Conservation (phyloP, 1,140 invertebrate genomes). For the Calosoma granatense region DNA sequence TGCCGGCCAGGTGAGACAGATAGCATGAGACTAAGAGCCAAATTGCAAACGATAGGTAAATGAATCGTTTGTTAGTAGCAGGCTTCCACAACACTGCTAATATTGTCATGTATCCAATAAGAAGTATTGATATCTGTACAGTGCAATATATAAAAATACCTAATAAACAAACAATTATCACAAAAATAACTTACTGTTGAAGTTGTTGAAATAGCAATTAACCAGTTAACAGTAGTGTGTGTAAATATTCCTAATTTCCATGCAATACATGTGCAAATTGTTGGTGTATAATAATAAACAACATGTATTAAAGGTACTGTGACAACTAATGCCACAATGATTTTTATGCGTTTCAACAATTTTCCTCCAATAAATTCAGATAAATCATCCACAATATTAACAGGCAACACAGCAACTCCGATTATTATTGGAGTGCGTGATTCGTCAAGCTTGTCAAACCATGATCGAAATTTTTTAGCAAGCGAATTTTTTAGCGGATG, state of each 20-base stretch:
- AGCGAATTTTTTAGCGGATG: constrained; percentile 79
- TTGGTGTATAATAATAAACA: constrained; percentile 39
- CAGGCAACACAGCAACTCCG: constrained; percentile 61
- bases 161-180: neutral
- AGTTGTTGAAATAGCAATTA: constrained; percentile 24
- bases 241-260: constrained; percentile 31
- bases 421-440: constrained; percentile 51
- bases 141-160: too few species aligned
- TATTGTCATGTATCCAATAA: constrained; percentile 39
- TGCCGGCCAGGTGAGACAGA: constrained; percentile 45
- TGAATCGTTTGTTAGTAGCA: constrained; percentile 43
- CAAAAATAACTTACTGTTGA: constrained; percentile 22
- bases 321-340: constrained; percentile 35
- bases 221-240: constrained; percentile 22
- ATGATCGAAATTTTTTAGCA: constrained; percentile 54
- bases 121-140: constrained; percentile 37
- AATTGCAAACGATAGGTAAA: constrained; percentile 43
- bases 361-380: constrained; percentile 61
- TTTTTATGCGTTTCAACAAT: constrained; percentile 48
- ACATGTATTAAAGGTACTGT: constrained; percentile 31
- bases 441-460: constrained; percentile 54
- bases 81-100: constrained; percentile 49
- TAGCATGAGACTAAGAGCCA: constrained; percentile 53
- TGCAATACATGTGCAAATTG: constrained; percentile 37
- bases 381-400: constrained; percentile 56